Percentiles rank a stretch among this genome's conserved stretches.
These are phyloP conservation scores for Hyaena hyaena DNA, from an alignment of 2,113 vertebrate species.

Conservation along the genomic window DNA sequence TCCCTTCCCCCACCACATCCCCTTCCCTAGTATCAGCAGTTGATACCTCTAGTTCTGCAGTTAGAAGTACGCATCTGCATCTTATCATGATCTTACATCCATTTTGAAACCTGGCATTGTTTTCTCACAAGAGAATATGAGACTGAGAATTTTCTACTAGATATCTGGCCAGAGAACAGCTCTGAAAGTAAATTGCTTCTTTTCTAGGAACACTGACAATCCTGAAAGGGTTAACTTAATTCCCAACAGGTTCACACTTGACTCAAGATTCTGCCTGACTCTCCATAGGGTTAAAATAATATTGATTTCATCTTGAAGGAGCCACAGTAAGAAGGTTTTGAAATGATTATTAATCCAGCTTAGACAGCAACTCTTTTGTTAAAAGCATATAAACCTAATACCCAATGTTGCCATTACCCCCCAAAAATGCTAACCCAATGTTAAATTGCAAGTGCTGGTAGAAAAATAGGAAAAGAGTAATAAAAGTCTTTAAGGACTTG, in stretches of 20 bases:
- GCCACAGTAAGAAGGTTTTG: not conserved
- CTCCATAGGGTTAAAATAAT: not conserved
- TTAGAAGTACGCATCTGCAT: not conserved
- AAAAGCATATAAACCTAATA: conserved; percentile 20
- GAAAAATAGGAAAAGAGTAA: conserved; percentile 65
- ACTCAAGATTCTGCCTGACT: not conserved
- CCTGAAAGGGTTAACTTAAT: conserved; percentile 27
- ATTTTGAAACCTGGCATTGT: not conserved
- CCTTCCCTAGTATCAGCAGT: not conserved
- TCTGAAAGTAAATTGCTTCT: not conserved
- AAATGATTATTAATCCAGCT: not conserved
- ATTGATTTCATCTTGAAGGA: conserved; percentile 22
- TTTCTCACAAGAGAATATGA: not conserved
- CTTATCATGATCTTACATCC: not conserved
- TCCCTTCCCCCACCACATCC: not conserved
- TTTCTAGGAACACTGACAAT: not conserved
- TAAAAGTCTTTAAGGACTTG: conserved; percentile 54
- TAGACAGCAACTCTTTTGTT: conserved; percentile 8
- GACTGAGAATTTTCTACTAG: not conserved
- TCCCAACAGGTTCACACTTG: not conserved
- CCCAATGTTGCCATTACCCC: not conserved
- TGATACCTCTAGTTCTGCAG: not conserved
- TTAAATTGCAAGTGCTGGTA: not conserved
- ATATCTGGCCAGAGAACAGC: not conserved
- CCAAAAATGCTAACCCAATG: accelerated